phyloP scores from a whole-genome alignment of 1,140 invertebrate genomes.

The Scaptomyza pallida region DNA sequence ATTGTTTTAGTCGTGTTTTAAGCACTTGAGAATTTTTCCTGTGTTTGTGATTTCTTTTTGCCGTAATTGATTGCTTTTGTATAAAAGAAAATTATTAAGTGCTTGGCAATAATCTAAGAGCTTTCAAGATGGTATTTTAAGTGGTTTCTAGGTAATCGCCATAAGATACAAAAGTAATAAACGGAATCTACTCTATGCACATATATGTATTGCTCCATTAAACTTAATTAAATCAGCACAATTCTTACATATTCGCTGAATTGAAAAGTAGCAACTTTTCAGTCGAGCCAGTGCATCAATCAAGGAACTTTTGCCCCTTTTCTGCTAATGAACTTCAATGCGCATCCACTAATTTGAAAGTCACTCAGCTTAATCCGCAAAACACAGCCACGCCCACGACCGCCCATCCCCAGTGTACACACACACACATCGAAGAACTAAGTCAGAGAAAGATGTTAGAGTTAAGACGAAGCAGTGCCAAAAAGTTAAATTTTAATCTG shows the following conservation, averaged over 20 bases:
- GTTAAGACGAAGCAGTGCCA: constrained; percentile 53
- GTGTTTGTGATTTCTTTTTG: constrained; percentile 44
- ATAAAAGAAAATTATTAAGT: constrained; percentile 12
- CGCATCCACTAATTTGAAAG: constrained; percentile 77
- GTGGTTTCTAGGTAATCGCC: neutral
- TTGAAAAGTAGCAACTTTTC: constrained; percentile 28
- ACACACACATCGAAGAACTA: constrained; percentile 23
- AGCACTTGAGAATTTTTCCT: constrained; percentile 49
- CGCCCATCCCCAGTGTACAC: neutral
- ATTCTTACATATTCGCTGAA: neutral
- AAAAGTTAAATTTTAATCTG: constrained; percentile 81
- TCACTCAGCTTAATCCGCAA: constrained; percentile 75
- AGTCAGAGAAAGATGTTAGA: constrained; percentile 31
- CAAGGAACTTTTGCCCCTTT: constrained; percentile 66
- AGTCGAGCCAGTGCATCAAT: constrained; percentile 67
- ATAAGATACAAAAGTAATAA: neutral
- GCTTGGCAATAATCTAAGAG: constrained; percentile 1
- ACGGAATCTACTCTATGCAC: neutral
- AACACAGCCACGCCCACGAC: constrained; percentile 51
- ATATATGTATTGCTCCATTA: constrained; percentile 1
- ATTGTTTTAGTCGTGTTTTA: constrained; percentile 56
- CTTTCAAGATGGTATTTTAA: constrained; percentile 7
- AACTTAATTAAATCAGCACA: constrained; percentile 25
- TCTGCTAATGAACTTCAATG: constrained; percentile 73
- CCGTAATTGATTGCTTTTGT: constrained; percentile 63